Evolutionary conservation across 2,113 vertebrate species (phyloP).

Genomic region (Cichladusa arquata): DNA sequence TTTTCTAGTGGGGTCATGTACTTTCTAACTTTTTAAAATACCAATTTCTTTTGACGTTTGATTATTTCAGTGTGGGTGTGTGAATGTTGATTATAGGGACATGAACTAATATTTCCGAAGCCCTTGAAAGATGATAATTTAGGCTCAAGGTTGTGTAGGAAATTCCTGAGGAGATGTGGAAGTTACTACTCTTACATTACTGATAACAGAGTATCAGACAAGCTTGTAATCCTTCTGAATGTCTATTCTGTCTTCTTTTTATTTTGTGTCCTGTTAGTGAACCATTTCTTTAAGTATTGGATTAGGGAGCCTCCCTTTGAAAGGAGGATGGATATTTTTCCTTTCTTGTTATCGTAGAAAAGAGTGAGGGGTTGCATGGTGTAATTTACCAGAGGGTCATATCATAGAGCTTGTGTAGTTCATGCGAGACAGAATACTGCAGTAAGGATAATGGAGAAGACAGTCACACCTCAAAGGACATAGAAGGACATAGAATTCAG

Average conservation of each 20-base stretch:
- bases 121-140: background rate
- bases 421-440: background rate
- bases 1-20: background rate
- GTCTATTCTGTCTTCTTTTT: background rate
- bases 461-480: background rate
- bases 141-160: background rate
- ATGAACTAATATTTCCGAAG: background rate
- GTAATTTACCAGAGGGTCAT: background rate
- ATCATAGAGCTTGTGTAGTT: background rate
- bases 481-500: background rate
- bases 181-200: background rate
- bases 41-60: background rate
- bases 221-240: background rate
- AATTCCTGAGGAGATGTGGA: background rate
- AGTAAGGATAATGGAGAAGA: background rate
- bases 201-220: background rate
- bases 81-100: background rate
- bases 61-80: background rate
- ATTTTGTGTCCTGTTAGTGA: background rate
- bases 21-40: background rate
- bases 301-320: background rate
- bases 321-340: background rate
- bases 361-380: background rate
- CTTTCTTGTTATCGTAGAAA: background rate
- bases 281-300: background rate